A percentile compares a stretch with the other conserved stretches of the same genome.
phyloP scores from a whole-genome alignment of 2,797 vertebrate genomes.

The Rhincodon typus region DNA sequence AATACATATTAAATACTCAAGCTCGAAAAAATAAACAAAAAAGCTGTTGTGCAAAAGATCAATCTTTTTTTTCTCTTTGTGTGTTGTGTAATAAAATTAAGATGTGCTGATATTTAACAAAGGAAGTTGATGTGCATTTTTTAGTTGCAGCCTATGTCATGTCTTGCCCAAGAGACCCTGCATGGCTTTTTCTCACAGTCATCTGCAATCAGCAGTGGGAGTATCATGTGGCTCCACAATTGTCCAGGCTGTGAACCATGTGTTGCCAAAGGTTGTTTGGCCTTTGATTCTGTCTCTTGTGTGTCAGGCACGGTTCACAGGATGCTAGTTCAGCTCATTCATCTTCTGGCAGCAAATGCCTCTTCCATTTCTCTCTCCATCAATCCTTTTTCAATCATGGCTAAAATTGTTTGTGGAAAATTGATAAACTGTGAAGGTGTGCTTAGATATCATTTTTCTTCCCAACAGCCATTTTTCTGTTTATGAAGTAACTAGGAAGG shows the following conservation, averaged over 20 bases:
- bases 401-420: slow-evolving; percentile 36
- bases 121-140: background rate
- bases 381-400: slow-evolving; percentile 54
- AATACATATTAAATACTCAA: background rate
- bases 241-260: slow-evolving; percentile 60
- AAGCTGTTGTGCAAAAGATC: background rate
- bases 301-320: slow-evolving; percentile 58
- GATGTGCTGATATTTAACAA: slow-evolving; percentile 23
- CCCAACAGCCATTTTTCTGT: slow-evolving; percentile 28
- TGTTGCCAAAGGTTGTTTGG: slow-evolving; percentile 61
- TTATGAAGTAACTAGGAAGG: background rate
- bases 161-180: background rate
- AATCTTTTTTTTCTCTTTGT: background rate
- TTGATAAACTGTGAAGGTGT: slow-evolving; percentile 38
- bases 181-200: slow-evolving; percentile 43
- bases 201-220: slow-evolving; percentile 46
- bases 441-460: slow-evolving; percentile 32
- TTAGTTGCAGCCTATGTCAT: background rate
- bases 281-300: slow-evolving; percentile 62
- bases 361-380: slow-evolving; percentile 55
- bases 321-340: slow-evolving; percentile 55
- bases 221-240: slow-evolving; percentile 61
- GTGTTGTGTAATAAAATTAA: slow-evolving; percentile 21
- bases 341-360: slow-evolving; percentile 59
- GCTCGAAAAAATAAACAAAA: background rate